Evolutionary conservation across 2,888 invertebrate species (phyloP), one percentile per base, ranked within the genome.

Genomic region (Nomada ferruginata): DNA sequence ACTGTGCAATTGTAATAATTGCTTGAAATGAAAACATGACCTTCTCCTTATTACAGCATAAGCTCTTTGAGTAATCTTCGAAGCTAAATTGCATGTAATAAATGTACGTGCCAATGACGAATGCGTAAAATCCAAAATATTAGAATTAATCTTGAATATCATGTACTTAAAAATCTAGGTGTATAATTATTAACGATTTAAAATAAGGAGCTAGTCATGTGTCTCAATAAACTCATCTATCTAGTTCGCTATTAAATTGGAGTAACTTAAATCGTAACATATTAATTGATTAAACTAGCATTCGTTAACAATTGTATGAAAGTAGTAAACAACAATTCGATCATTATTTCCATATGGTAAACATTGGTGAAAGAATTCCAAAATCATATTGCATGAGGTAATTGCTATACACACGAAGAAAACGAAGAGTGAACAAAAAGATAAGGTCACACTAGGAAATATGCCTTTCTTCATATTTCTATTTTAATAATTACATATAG

Each of bases 1-100:
- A n/a, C 44, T 50, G 29, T 65, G 20, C 55, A 60, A n/a, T 44
- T 15, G n/a, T 11, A 70, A 64, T 65, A 71, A 78, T 71, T 71
- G 26, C 50, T 52, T 26, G 23, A 44, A 20, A 53, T 77, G 70
- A 61, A 57, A 66, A 61, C 26, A 36, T 44, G 36, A 61, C 77
- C 65, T 73, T 72, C 42, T 66, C 20, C 61, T 69, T 55, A 61
- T 71, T 65, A 55, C 29, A 11, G 13, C 7, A 50, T 55, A 63
- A 50, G n/a, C 66, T 52, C 42, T 55, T 55, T 13, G 42, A 71
- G 26, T 57, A 26, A 65, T 66, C 29, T 65, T 59, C 42, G 11
- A 29, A 36, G 13, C 10, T 61, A 13, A 76, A 76, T 69, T 57
- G 44, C 23, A 7, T 15, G 0, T 13, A 50, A 64, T 63, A 70